Percentiles rank a stretch among this genome's conserved stretches.
These are phyloP conservation scores for Leptodactylus fuscus DNA, from an alignment of 2,113 vertebrate genomes.

Conservation along the genomic window DNA sequence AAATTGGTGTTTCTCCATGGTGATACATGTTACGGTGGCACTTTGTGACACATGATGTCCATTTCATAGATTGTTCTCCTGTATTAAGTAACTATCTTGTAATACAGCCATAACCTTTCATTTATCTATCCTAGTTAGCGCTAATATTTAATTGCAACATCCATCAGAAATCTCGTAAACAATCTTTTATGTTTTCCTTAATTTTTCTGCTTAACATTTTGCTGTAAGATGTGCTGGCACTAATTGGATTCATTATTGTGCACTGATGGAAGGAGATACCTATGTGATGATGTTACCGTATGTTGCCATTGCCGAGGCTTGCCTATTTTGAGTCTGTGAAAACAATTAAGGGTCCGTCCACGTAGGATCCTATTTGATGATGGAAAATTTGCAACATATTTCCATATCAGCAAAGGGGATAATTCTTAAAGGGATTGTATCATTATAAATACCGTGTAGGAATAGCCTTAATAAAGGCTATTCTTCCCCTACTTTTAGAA, in stretches of 20 bases:
- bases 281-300: neutral
- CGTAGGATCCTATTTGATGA: no score
- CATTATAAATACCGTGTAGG: no score
- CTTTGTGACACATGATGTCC: neutral
- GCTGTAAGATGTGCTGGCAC: neutral
- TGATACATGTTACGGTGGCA: neutral
- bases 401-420: no score
- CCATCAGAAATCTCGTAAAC: conserved; percentile 13
- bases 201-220: conserved; percentile 23
- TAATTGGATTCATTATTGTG: conserved; percentile 33
- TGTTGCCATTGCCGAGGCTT: no score
- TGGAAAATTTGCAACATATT: no score
- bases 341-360: no score
- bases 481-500: no score
- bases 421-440: no score
- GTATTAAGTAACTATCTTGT: no score
- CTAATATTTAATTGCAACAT: conserved; percentile 21
- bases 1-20: neutral
- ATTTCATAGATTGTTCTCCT: neutral
- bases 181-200: conserved; percentile 12
- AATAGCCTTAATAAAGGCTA: no score
- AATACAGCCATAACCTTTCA: no score
- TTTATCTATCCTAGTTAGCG: conserved; percentile 23
- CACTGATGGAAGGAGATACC: neutral
- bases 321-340: no score